Conservation (phyloP, 2,888 invertebrate genomes). For the Argyresthia albistria region DNA sequence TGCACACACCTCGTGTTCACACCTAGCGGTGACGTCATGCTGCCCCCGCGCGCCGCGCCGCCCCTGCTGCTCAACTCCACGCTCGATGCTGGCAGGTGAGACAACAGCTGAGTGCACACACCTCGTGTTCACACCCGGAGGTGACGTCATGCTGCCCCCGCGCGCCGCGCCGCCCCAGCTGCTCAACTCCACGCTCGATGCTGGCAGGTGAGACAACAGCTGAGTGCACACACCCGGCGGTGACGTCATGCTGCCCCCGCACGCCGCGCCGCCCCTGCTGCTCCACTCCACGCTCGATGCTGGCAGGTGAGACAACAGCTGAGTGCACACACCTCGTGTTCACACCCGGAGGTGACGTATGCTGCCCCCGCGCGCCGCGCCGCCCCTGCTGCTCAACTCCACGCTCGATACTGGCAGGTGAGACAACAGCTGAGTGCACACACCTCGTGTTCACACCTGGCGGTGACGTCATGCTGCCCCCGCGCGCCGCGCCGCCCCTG, state of each 20-base stretch:
- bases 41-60: slow-evolving; percentile 36
- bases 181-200: slow-evolving; percentile 27
- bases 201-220: neutral
- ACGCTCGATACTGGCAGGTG: no score
- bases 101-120: slow-evolving; percentile 45
- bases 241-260: slow-evolving; percentile 51
- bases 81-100: slow-evolving; percentile 12
- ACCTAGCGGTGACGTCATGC: slow-evolving; percentile 31
- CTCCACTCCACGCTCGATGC: slow-evolving; percentile 27
- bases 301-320: rapidly evolving
- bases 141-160: slow-evolving; percentile 50
- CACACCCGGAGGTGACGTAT: no score
- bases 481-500: slow-evolving; percentile 28
- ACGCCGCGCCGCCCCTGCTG: slow-evolving; percentile 24
- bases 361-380: no score
- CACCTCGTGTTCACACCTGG: slow-evolving; percentile 59
- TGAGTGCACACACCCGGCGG: slow-evolving; percentile 32
- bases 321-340: slow-evolving; percentile 33
- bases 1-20: slow-evolving; percentile 23
- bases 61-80: slow-evolving; percentile 32
- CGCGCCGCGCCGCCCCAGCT: slow-evolving; percentile 26
- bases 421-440: no score
- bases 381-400: no score
- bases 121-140: slow-evolving; percentile 15
- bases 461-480: slow-evolving; percentile 65